phyloP scores from a whole-genome alignment of 2,797 vertebrate genomes.

The Tadarida brasiliensis region DNA sequence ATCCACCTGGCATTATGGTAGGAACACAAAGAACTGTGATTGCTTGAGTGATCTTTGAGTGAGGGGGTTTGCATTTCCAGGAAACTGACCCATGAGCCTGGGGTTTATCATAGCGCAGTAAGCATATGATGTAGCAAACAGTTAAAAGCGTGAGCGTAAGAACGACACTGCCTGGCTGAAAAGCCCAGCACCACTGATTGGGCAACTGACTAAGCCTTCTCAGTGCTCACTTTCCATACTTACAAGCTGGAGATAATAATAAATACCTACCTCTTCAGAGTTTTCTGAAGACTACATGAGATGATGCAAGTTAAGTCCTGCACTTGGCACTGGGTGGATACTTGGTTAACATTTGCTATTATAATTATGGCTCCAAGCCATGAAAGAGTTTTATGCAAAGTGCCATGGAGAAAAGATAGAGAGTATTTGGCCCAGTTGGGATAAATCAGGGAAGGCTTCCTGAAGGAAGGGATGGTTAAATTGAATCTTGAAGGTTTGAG shows the following conservation, averaged over 20 bases:
- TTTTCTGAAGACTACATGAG: background rate
- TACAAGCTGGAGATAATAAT: background rate
- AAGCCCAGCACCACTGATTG: background rate
- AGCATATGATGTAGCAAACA: background rate
- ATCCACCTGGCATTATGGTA: background rate
- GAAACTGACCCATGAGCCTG: background rate
- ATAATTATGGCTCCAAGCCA: background rate
- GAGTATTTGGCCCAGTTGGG: background rate
- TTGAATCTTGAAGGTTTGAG: background rate
- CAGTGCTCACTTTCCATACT: background rate
- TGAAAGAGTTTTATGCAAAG: background rate
- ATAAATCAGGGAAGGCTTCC: background rate
- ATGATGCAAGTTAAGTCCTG: background rate
- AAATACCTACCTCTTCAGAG: background rate
- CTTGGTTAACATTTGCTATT: background rate
- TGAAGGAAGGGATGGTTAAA: background rate
- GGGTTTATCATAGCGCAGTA: background rate
- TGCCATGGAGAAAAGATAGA: background rate
- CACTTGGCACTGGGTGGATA: background rate
- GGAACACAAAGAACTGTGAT: background rate
- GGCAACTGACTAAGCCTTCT: background rate
- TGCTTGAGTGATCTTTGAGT: background rate
- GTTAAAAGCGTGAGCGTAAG: background rate
- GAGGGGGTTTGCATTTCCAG: background rate
- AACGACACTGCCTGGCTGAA: background rate